Evolutionary conservation across 1,140 invertebrate species (phyloP), one percentile per base, ranked within the genome.

Genomic region (Drosophila simulans): DNA sequence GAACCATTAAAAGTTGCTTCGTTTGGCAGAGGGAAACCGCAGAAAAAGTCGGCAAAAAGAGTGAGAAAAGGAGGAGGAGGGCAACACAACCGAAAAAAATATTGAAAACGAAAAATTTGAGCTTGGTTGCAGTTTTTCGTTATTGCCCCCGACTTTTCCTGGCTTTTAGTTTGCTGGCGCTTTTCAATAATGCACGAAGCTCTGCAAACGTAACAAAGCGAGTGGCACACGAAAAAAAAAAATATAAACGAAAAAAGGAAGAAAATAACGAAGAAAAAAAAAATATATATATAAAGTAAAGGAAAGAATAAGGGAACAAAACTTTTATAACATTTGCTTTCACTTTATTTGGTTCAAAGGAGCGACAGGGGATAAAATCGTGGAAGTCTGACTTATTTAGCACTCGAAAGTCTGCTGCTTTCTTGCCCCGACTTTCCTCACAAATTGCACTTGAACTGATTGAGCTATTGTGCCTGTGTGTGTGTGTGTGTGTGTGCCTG

Each of bases 1-100:
- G 77, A 81, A 86, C 81, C 81, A 85, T 85, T 85, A 86, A 85
- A 85, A 85, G 82, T 81, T 86, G 82, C 82, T 70, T 81, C 82
- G 81, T 74, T 81, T 77, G 63, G 66, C 72, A 60, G 62, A 60
- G 63, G 51, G 64, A 63, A 63, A 57, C 40, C 52, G 58, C 59
- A 70, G 37, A 15, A 11, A n/a, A 40, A 69, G 39, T 20, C n/a
- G 34, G 10, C 11, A 1, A 42, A 49, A 37, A 52, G 64, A 40
- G 15, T 57, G 55, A 17, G 8, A 5, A 20, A 22, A 54, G 71
- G 35, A 48, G 34, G 20, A 53, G 64, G 31, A 40, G 34, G 27
- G 11, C 20, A 45, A 34, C 31, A 46, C 31, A 59, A 25, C 40
- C 31, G 65, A 48, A 48, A 80, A 54, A 85, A 85, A 85, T 84